Percentiles rank a stretch among this genome's conserved stretches.
phyloP scores from a whole-genome alignment of 2,797 vertebrate genomes.

The Australoheros facetus region DNA sequence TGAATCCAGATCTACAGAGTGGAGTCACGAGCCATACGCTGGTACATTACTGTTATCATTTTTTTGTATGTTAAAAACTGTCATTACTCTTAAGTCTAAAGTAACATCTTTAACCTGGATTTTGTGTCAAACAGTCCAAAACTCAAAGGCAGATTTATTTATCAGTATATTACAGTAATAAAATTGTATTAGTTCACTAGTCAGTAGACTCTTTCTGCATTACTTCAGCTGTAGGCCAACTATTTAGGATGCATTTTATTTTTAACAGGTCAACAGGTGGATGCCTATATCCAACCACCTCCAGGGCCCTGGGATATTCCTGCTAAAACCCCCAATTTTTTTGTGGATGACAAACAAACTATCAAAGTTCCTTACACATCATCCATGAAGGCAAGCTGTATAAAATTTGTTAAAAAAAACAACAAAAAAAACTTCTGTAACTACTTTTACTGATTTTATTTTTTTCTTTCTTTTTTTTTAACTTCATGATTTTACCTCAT shows the following conservation, averaged over 20 bases:
- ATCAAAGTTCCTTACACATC: slow-evolving; percentile 82
- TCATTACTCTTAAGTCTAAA: not conserved
- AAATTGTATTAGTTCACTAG: not conserved
- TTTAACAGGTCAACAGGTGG: slow-evolving; percentile 77
- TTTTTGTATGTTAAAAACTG: not conserved
- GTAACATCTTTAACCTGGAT: not conserved
- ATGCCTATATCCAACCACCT: slow-evolving; percentile 72
- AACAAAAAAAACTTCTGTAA: not conserved
- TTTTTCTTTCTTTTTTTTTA: not conserved
- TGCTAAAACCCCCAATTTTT: slow-evolving; percentile 67
- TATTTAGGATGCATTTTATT: slow-evolving; percentile 12
- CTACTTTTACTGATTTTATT: not conserved
- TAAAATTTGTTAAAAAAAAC: not conserved
- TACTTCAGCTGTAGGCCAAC: not conserved
- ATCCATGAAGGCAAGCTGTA: slow-evolving; percentile 76
- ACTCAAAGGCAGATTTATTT: not conserved
- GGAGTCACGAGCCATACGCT: slow-evolving; percentile 59
- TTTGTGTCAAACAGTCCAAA: not conserved
- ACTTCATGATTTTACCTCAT: slow-evolving; percentile 6
- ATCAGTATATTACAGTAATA: not conserved
- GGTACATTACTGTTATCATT: slow-evolving; percentile 38
- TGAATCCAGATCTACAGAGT: slow-evolving; percentile 75
- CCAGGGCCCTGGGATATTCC: slow-evolving; percentile 80
- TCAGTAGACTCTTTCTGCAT: not conserved
- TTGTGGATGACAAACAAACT: slow-evolving; percentile 64